Evolutionary conservation across 2,888 invertebrate genomes (phyloP).

Genomic region (Harpagoxenus sublaevis): DNA sequence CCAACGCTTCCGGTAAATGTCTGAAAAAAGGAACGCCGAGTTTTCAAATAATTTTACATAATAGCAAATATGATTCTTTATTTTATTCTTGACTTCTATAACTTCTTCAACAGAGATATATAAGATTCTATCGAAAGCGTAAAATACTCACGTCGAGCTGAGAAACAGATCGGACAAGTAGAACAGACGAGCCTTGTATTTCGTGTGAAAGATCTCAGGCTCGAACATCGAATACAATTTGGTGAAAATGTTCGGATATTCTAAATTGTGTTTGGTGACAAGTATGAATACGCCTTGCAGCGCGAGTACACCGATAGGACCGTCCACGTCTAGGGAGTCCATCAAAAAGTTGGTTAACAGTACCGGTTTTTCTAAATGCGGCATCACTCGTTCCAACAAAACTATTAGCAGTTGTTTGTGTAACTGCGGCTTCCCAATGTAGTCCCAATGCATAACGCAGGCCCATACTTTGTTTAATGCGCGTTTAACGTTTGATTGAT

Average conservation of each 20-base stretch:
- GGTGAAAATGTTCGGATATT: constrained; percentile 97
- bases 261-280: constrained; percentile 96
- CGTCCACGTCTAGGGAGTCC: constrained; percentile 95
- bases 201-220: constrained; percentile 95
- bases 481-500: constrained; percentile 87
- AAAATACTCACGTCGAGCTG: constrained; percentile 93
- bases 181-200: constrained; percentile 95
- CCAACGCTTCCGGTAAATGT: constrained; percentile 95
- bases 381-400: constrained; percentile 93
- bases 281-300: constrained; percentile 96
- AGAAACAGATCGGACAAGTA: constrained; percentile 96
- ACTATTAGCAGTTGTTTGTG: constrained; percentile 94
- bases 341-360: constrained; percentile 96
- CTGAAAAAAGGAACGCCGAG: constrained; percentile 85
- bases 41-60: constrained; percentile 6
- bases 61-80: background rate
- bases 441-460: constrained; percentile 92
- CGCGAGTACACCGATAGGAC: constrained; percentile 95
- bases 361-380: constrained; percentile 93
- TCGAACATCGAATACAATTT: constrained; percentile 98
- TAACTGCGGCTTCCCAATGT: constrained; percentile 86
- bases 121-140: background rate
- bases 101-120: background rate
- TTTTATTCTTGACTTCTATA: background rate
- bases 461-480: constrained; percentile 92